Evolutionary conservation across 2,113 vertebrate genomes (phyloP).

Genomic region (Columba livia): DNA sequence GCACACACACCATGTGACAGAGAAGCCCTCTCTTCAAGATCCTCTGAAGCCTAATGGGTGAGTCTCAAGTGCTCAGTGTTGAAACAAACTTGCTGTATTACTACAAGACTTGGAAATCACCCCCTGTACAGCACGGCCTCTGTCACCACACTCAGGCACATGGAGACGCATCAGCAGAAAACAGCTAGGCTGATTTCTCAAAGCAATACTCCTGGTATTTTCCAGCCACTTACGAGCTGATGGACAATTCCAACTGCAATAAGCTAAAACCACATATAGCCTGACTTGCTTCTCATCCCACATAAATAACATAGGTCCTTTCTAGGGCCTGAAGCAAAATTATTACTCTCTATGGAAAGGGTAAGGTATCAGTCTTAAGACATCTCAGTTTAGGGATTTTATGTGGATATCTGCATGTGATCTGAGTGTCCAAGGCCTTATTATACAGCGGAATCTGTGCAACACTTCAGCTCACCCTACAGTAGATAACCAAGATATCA

Average conservation of each 20-base stretch:
- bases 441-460: not conserved
- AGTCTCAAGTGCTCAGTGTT: not conserved
- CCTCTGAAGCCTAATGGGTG: not conserved
- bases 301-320: not conserved
- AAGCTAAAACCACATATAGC: not conserved
- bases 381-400: not conserved
- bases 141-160: not conserved
- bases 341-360: not conserved
- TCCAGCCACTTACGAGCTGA: not conserved
- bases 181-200: not conserved
- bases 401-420: not conserved
- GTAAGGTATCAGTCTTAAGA: not conserved
- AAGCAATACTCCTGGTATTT: not conserved
- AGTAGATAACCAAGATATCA: not conserved
- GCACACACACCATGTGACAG: not conserved
- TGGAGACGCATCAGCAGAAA: not conserved
- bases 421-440: not conserved
- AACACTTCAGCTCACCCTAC: not conserved
- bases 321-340: not conserved
- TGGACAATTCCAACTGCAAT: not conserved
- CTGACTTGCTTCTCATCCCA: not conserved
- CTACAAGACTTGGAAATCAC: not conserved
- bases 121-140: fast-evolving
- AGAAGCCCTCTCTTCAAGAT: not conserved
- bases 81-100: not conserved